Evolutionary conservation across 2,797 vertebrate species (phyloP), one percentile per base, ranked within the genome.

Genomic region (Graptemys geographica): DNA sequence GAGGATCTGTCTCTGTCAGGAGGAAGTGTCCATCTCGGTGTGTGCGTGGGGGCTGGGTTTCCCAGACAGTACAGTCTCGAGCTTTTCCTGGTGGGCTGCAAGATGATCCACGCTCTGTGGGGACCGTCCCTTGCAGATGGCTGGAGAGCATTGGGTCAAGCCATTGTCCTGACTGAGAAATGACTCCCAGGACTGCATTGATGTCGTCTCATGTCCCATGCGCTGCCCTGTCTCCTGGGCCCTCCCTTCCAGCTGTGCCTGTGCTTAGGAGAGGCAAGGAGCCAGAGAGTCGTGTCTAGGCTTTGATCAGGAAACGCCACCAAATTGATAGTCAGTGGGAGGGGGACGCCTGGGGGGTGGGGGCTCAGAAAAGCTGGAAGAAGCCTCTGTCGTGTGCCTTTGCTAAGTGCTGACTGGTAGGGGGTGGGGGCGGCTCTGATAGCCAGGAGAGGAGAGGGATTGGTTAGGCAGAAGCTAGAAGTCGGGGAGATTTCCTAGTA

Each of bases 341-440:
- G 28, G 65, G 23, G 21, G 5, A 13, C 5, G n/a, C 65, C 9
- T 4, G 41, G 11, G 6, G 21, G 12, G 11, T 6, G 12, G 72
- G 62, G 33, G 2, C 56, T 62, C 31, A 62, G 59, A 62, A 62
- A 6, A 62, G 59, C 59, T 33, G 31, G 15, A 33, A 33, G 59
- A 16, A 5, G 59, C 65, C n/a, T 69, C 7, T n/a, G 15, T 33
- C 6, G 5, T 31, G 31, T 16, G 31, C 59, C 59, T 25, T 23
- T 72, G 47, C 2, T 0, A n/a, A 79, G 11, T 2, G 0, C 41
- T 44, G n/a, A 5, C 15, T 31, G 37, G 9, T 1, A 1, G 25
- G 41, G 41, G 44, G 72, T 12, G 6, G n/a, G 78, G 78, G 11
- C 86, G 57, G 21, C 19, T 91, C 37, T 84, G 27, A 0, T 1